Conservation (phyloP, 1,140 invertebrate species). For the Anastatus disparis region DNA sequence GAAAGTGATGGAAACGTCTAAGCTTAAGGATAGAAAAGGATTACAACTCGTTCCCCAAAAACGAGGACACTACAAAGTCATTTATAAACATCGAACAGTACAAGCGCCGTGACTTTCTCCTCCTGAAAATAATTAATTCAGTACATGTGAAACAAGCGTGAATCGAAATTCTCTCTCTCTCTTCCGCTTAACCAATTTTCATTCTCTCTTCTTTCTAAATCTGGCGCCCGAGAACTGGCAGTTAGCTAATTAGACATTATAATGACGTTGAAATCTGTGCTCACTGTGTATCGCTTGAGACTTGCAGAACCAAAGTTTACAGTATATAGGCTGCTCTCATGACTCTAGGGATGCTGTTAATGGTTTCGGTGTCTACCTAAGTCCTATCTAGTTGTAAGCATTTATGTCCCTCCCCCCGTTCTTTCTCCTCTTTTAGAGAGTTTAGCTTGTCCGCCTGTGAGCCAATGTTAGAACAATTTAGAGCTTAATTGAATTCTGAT, state of each 20-base stretch:
- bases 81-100: constrained; percentile 48
- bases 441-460: background rate
- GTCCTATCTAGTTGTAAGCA: too few relatives aligned
- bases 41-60: too few relatives aligned
- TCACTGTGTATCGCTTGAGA: constrained; percentile 42
- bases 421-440: background rate
- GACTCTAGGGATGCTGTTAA: too few relatives aligned
- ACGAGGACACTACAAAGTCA: too few relatives aligned
- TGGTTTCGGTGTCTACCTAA: background rate
- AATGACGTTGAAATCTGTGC: constrained; percentile 51
- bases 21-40: constrained; percentile 1
- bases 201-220: background rate
- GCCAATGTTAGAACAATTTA: constrained; percentile 30
- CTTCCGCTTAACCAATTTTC: too few relatives aligned
- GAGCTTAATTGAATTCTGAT: constrained; percentile 37
- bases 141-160: constrained; percentile 33
- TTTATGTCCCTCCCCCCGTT: too few relatives aligned
- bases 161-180: constrained; percentile 26
- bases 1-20: constrained; percentile 7
- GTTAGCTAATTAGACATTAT: constrained; percentile 59
- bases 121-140: constrained; percentile 55
- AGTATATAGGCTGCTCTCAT: too few relatives aligned
- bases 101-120: constrained; percentile 49
- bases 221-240: constrained; percentile 17
- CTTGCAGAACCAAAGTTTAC: too few relatives aligned